Evolutionary conservation across 2,113 vertebrate genomes (phyloP), one percentile per base, ranked within the genome.

Genomic region (Pygoscelis adeliae): DNA sequence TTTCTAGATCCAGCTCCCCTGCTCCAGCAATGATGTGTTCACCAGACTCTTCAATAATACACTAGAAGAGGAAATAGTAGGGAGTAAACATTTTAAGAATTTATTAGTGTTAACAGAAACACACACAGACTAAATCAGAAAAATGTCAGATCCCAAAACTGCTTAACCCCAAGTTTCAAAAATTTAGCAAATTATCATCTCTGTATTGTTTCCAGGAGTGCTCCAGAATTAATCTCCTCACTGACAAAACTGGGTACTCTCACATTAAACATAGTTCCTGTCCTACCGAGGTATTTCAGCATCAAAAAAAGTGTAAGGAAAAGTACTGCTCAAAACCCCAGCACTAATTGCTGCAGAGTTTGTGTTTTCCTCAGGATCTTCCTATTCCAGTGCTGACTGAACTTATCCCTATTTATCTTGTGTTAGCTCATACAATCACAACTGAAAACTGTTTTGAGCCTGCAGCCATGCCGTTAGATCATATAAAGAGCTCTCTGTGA

Each of bases 1-100:
- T 98, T 89, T 98, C 98, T 72, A 98, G 80, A 91, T 98, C 96
- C 49, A 98, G 90, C 82, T 98, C 97, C 36, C 96, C 97, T 67
- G 97, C 97, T 27, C 97, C 97, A 32, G 98, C 96, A 89, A 98
- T 92, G 26, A 98, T 97, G 67, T 98, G 97, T 58, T 98, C 97
- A 42, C 97, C 96, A n/a, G 97, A 97, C 73, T 98, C 97, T 90
- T 95, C 95, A 93, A 81, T 94, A 46, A 94, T 82, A 72, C 77
- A 94, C 92, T 95, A 65, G 9, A 74, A 81, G 52, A 72, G 21
- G 50, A 89, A 61, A 63, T 8, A 50, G 15, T 14, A 58, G 14
- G 27, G 23, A 93, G 47, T 40, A 82, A 70, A 71, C 10, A n/a
- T 26, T 72, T 38, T 30, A 30, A 30, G 27, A 71, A 71, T 58